These are phyloP conservation scores for Delia radicum DNA, from an alignment of 1,140 invertebrate species.

Conservation along the genomic window DNA sequence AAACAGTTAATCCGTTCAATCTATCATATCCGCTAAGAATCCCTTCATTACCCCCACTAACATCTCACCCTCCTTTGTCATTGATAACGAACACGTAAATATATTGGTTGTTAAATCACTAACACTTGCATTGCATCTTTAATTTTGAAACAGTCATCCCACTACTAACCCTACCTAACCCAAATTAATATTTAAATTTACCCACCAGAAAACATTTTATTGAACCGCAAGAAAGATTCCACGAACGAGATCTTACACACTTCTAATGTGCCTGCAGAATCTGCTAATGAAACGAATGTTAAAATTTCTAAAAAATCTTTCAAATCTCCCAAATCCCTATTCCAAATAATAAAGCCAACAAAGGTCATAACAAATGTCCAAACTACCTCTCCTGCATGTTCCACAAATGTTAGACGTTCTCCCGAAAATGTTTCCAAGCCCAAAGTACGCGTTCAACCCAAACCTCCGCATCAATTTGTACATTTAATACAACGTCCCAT, in stretches of 20 bases:
- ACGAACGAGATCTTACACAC: constrained; percentile 33
- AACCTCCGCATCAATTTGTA: constrained; percentile 20
- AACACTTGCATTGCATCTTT: not conserved
- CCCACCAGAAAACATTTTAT: constrained; percentile 30
- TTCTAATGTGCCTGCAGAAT: constrained; percentile 25
- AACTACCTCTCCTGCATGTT: not conserved
- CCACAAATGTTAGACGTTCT: not conserved
- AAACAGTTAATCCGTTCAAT: not conserved
- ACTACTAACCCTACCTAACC: constrained; percentile 2
- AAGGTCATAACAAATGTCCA: constrained; percentile 13
- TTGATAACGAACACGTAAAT: not conserved
- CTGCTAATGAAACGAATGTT: not conserved
- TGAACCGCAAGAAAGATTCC: constrained; percentile 30
- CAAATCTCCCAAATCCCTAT: constrained; percentile 27
- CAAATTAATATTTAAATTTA: constrained; percentile 9
- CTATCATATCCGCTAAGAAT: not conserved
- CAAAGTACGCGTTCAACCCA: constrained; percentile 15
- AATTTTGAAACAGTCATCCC: not conserved
- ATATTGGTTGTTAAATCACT: not conserved
- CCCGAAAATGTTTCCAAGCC: constrained; percentile 3
- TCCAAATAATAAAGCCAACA: constrained; percentile 29
- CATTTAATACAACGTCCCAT: constrained; percentile 12
- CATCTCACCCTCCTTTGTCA: not conserved
- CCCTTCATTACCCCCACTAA: not conserved
- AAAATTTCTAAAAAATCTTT: constrained; percentile 8